Base-by-base conservation (phyloP, 2,113 vertebrate genomes). In the Lichenostomus cassidix region DNA sequence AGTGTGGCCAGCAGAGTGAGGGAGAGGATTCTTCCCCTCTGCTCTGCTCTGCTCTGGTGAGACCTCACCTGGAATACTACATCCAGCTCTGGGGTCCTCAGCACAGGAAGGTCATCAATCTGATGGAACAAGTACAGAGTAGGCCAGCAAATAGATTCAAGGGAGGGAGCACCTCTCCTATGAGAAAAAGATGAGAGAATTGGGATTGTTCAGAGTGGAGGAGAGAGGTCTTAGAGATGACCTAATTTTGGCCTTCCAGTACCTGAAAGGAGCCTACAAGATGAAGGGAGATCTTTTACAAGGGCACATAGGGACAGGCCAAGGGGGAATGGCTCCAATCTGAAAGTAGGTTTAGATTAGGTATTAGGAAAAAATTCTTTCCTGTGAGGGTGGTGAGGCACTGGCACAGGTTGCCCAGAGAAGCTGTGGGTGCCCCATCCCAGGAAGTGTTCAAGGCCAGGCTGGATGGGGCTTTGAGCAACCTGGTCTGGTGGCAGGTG, bases 1-100 rank as follows among this genome's bases (percentile, higher is more conserved):
- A 59, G 19, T 0, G 0, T 13, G 18, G 18, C 10, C 59, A 74
- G 44, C 21, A 56, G 49, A 29, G 10, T 0, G 1, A 56, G 8
- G 22, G 29, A 58, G 37, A 14, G 18, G 8, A 73, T 81, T 65
- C 10, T 8, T 2, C 10, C 21, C 7, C 12, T 79, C n/a, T 46
- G 0, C 31, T 41, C n/a, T 46, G 0, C 31, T 41, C 25, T 19
- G 8, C 33, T 28, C 37, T 52, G 18, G 7, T 74, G 52, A 52
- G 22, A 44, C 10, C 50, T 19, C 4, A 12, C 8, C 23, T 37
- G 33, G 2, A 37, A 5, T 5, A 3, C 22, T 74, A 23, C 27
- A 59, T 59, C 42, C 52, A 65, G 15, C 60, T 52, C 60, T 46
- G 60, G 27, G 27, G 4, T 58, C 18, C 27, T 6, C 18, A 31